phyloP scores from a whole-genome alignment of 2,113 vertebrate genomes.

The Tetraodon nigroviridis region DNA sequence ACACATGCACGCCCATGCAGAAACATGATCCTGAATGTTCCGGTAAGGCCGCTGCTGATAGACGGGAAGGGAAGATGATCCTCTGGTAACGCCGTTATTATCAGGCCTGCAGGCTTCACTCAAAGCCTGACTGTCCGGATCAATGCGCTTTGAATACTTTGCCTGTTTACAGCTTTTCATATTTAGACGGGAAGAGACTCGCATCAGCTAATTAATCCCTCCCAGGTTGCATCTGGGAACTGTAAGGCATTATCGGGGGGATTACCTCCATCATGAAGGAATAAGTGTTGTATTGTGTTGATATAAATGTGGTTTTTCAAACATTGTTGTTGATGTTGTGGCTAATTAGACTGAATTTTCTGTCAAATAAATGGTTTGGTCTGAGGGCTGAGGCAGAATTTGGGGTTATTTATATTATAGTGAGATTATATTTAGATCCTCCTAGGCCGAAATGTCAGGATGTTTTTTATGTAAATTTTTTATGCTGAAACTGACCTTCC shows the following conservation, averaged over 20 bases:
- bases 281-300: slow-evolving; percentile 21
- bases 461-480: slow-evolving; percentile 12
- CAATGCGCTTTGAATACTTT: not conserved
- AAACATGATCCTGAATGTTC: slow-evolving; percentile 60
- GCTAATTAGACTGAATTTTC: not conserved
- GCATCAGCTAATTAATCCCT: slow-evolving; percentile 45
- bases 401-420: not conserved
- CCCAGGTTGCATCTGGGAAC: slow-evolving; percentile 28
- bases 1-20: slow-evolving; percentile 15
- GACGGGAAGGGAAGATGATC: slow-evolving; percentile 71
- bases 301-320: slow-evolving; percentile 12
- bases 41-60: slow-evolving; percentile 63
- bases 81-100: slow-evolving; percentile 62
- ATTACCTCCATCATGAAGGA: slow-evolving; percentile 24
- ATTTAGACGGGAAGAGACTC: slow-evolving; percentile 25
- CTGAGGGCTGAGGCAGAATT: too few relatives aligned
- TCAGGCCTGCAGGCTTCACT: slow-evolving; percentile 50
- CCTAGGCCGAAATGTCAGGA: not conserved
- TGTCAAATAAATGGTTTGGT: too few relatives aligned
- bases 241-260: slow-evolving; percentile 15
- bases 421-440: not conserved
- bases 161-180: slow-evolving; percentile 32
- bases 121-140: slow-evolving; percentile 37
- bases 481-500: slow-evolving; percentile 2
- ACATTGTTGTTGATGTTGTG: not conserved